A percentile compares a stretch with the other conserved stretches of the same genome.
These are phyloP conservation scores for Andrena fulva DNA, from an alignment of 2,888 invertebrate genomes.

Conservation along the genomic window DNA sequence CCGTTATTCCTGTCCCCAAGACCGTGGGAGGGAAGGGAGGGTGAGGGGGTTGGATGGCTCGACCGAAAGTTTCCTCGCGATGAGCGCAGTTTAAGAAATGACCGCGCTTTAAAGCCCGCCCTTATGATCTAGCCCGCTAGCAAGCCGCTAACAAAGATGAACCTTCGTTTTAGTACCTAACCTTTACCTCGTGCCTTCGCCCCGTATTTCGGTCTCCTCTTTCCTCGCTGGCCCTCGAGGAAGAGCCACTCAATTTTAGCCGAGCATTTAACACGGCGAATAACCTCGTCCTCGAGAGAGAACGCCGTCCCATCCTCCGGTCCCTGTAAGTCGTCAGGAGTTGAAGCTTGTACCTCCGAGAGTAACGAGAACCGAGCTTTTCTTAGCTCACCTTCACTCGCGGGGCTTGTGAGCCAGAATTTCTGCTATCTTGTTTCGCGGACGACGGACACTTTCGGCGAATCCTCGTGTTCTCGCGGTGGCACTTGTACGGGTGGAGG, in stretches of 20 bases:
- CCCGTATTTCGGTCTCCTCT: constrained; percentile 23
- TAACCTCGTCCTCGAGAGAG: constrained; percentile 49
- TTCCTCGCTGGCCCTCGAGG: constrained; percentile 27
- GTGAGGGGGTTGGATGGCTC: constrained; percentile 15
- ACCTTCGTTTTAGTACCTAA: constrained; percentile 69
- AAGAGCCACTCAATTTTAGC: constrained; percentile 68
- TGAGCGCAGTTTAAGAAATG: constrained; percentile 69
- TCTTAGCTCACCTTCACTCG: constrained; percentile 39
- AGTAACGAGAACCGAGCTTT: constrained; percentile 57
- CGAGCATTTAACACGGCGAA: constrained; percentile 66
- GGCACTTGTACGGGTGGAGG: constrained; percentile 19
- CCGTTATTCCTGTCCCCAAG: background rate
- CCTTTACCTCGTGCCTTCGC: constrained; percentile 17
- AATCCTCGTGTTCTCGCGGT: constrained; percentile 31
- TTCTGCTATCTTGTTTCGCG: constrained; percentile 55
- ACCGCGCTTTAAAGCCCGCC: constrained; percentile 70
- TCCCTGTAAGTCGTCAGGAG: constrained; percentile 28
- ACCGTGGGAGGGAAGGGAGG: background rate
- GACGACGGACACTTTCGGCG: constrained; percentile 19
- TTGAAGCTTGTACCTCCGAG: constrained; percentile 47
- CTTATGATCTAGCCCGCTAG: constrained; percentile 70
- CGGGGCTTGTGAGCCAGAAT: constrained; percentile 30
- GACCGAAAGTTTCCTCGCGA: constrained; percentile 46
- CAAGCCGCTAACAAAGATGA: constrained; percentile 74
- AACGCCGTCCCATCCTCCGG: constrained; percentile 31